Conservation (phyloP, 2,113 vertebrate genomes). For the Rattus rattus region DNA sequence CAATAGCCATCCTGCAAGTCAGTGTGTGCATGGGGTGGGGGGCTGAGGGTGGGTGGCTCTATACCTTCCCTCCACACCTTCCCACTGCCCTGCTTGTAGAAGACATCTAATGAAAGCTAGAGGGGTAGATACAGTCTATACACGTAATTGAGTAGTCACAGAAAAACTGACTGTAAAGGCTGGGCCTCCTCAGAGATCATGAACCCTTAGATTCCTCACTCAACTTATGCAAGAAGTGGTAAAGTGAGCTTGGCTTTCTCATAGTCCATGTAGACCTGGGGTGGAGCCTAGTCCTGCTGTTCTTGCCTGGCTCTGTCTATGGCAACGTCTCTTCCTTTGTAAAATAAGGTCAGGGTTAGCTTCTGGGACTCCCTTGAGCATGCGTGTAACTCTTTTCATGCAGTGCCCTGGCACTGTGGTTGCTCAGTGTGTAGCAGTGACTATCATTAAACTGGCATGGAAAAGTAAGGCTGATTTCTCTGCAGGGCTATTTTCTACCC, state of each 20-base stretch:
- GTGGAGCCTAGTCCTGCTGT: not conserved
- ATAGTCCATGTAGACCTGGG: not conserved
- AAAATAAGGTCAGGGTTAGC: not conserved
- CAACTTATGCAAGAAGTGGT: not conserved
- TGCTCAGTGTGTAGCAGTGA: accelerated
- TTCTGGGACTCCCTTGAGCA: not conserved
- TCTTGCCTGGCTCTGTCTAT: not conserved
- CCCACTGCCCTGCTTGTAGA: not conserved
- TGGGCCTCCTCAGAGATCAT: not conserved
- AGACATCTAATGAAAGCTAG: accelerated
- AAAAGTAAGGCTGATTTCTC: not conserved
- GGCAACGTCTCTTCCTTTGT: not conserved
- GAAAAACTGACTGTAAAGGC: not conserved
- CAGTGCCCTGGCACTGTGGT: not conserved
- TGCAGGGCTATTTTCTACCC: not conserved
- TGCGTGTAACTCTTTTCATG: accelerated
- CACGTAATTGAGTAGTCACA: not conserved
- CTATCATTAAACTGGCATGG: not conserved
- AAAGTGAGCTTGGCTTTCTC: not conserved
- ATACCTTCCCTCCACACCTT: not conserved
- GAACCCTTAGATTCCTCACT: not conserved
- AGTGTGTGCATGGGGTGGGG: no score
- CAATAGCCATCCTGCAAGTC: not conserved
- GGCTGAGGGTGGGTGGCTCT: not conserved
- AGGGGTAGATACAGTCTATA: not conserved